Base-by-base conservation (phyloP, 2,888 invertebrate genomes). In the Drosophila nigricruria region DNA sequence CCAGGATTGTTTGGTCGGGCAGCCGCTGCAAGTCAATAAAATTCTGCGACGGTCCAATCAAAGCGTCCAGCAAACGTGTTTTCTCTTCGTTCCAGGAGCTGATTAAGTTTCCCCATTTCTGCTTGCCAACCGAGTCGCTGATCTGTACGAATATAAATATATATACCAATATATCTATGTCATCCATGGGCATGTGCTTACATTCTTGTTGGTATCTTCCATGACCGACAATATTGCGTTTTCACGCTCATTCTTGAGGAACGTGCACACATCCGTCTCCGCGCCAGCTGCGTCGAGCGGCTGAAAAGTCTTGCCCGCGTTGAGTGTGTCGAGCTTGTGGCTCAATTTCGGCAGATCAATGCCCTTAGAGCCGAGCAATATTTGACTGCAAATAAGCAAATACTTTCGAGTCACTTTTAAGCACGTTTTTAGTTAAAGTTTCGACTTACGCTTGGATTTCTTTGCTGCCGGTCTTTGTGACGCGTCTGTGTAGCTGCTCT, bases 81-180 rank as follows among this genome's bases (percentile, higher is more conserved):
- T 98, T 97, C 91, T 98, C 97, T 91, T 96, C 95, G 78, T 97
- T 97, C 98, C 98, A 99, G 92, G 97, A 97, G 47, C 96, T 95
- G 63, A 96, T 94, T 93, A 97, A 95, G 88, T 96, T 96, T 79
- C 97, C 96, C 96, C 96, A 96, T 90, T 95, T 94, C 81, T 95
- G 95, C 75, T 95, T 95, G 91, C 94, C 95, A 14, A 95, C 95
- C 65, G 94, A 94, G 92, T 95, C 94, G 67, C 94, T 92, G 14
- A 95, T 95, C 96, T 96, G 82, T 20, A 49, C 1, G 27, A 27
- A 32, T 1, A 5, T 3, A 18, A 32, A 9, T 32, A 36, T 27
- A 32, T 32, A 30, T 25, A 25, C 1, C 0, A 47, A 27, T 8
- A 14, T 30, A 27, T 8, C 10, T 30, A 23, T 25, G 12, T 27